Base-by-base conservation (phyloP, 2,888 invertebrate species). In the Adelognathus sp. region DNA sequence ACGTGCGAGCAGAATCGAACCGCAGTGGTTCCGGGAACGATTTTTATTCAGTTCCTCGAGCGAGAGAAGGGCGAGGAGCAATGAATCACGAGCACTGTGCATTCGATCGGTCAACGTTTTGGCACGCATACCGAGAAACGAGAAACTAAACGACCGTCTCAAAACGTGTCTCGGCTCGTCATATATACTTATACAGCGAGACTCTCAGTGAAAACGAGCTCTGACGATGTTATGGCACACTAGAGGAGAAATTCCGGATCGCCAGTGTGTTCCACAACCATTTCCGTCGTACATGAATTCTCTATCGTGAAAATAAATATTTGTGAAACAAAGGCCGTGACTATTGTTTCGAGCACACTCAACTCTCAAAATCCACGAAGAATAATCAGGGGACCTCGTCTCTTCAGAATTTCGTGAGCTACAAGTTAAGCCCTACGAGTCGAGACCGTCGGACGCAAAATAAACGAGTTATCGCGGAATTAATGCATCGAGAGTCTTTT, bases 41-140 rank as follows among this genome's bases (percentile, higher is more conserved):
- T 67, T 67, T 66, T 67, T 39, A 41, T 27, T 54, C 21, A n/a
- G 1, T 52, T 18, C 14, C 29, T 29, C 29, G 3, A 29, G 54
- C 9, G 52, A 27, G 27, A 27, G 39, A 27, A 39, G 67, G 67
- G 18, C n/a, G 18, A 27, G 54, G 39, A n/a, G 67, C 54, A 67
- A 67, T 67, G 67, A 67, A 67, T 67, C 67, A 67, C 39, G 27
- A 54, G 52, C 36, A 54, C 67, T 54, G 67, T 54, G 39, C 46
- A 11, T 54, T 67, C 54, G 67, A 67, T 67, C 67, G 67, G 67
- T 67, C 67, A 67, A 67, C 67, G 67, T 67, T 67, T 67, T 67
- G 67, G 67, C 54, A 67, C 67, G 67, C 67, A 54, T 67, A 67
- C 67, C 67, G 39, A 67, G 67, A 67, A 67, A 67, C 67, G 52